Evolutionary conservation across 2,113 vertebrate genomes (phyloP), one percentile per base, ranked within the genome.

Genomic region (Carassius carassius): DNA sequence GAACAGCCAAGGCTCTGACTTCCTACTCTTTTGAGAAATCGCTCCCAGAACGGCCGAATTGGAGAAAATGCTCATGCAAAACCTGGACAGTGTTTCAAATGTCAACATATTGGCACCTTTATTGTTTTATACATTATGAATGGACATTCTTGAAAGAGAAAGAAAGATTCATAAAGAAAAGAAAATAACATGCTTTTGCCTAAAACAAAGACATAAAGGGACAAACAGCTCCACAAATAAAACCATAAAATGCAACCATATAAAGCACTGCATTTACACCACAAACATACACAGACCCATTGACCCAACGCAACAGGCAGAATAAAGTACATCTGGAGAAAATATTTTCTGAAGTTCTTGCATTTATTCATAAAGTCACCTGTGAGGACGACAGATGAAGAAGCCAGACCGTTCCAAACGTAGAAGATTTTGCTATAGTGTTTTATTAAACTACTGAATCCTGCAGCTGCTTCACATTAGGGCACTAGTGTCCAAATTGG

Each of bases 51-150:
- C 6, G 17, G 72, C 5, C 41, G 58, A 44, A 58, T 25, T 19
- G 23, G 4, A 76, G 41, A 47, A 32, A 76, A 54, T 0, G 3
- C 9, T 13, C 58, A 14, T 29, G 13, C 47, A 73, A 19, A 12
- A 19, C 37, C 25, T 47, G 44, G 11, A 47, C 44, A 10, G 44
- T 47, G 11, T 47, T 47, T 47, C 11, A 47, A 12, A 92, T 83
- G 87, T 54, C 78, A 91, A 90, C 83, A 88, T 76, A 56, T 90
- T 88, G 86, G 91, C 89, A 93, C 87, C 93, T 95, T 87, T 94
- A 87, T 93, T 94, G 82, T 92, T 91, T 93, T 87, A 90, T 92
- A 94, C 90, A 92, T 89, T 85, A 87, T 88, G 85, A 89, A 89
- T 88, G 63, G 78, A 92, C 92, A 93, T 93, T 93, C 86, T 92